These are phyloP conservation scores for Ophonus ardosiacus DNA, from an alignment of 2,888 invertebrate genomes.

Conservation along the genomic window DNA sequence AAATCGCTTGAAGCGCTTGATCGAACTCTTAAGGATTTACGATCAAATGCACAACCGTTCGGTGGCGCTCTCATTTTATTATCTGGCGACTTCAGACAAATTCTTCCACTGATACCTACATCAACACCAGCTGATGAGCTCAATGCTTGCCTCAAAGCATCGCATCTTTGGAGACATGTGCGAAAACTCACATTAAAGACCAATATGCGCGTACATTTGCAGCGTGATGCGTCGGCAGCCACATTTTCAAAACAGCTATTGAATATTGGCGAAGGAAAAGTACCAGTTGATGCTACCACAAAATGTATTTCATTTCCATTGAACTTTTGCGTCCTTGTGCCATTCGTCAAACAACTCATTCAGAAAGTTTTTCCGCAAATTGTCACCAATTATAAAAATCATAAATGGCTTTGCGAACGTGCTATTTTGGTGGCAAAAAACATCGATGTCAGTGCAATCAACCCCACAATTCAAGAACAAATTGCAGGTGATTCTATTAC, in stretches of 20 bases:
- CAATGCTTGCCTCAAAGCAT: conserved; percentile 71
- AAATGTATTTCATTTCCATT: conserved; percentile 69
- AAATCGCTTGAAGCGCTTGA: conserved; percentile 71
- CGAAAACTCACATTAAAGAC: conserved; percentile 67
- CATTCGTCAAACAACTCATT: conserved; percentile 67
- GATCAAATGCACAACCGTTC: conserved; percentile 67
- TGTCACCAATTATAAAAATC: conserved; percentile 68
- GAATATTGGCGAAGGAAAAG: conserved; percentile 69
- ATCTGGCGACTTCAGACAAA: conserved; percentile 71
- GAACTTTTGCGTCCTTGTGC: conserved; percentile 68
- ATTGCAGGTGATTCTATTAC: conserved; percentile 64
- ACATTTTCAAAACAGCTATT: conserved; percentile 69
- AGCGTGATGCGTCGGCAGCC: conserved; percentile 66
- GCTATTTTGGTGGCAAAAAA: conserved; percentile 71
- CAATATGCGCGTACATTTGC: conserved; percentile 69
- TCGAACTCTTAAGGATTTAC: conserved; percentile 69
- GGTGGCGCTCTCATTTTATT: conserved; percentile 70
- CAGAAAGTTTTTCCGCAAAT: conserved; percentile 70
- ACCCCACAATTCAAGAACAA: conserved; percentile 64
- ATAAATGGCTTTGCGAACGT: conserved; percentile 68
- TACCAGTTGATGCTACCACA: conserved; percentile 68
- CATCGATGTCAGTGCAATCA: conserved; percentile 68
- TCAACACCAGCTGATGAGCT: conserved; percentile 70
- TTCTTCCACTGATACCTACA: conserved; percentile 70
- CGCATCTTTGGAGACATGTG: conserved; percentile 68